Percentiles rank a stretch among this genome's conserved stretches.
Evolutionary conservation across 2,888 invertebrate species (phyloP).

Genomic region (Nemurella pictetii): DNA sequence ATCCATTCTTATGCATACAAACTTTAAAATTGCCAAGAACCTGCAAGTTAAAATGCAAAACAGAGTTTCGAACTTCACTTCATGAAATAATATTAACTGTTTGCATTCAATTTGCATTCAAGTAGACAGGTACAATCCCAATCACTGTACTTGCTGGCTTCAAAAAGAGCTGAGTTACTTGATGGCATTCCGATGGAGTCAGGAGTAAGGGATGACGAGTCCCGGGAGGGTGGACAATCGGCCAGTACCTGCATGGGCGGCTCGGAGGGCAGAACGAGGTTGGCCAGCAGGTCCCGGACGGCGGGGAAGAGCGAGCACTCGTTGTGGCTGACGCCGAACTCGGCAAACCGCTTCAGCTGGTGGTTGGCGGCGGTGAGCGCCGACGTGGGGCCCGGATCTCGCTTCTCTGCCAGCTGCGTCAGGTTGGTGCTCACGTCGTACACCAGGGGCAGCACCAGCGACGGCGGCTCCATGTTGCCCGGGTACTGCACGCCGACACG

Average conservation of each 20-base stretch:
- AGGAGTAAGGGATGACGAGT: too few relatives aligned
- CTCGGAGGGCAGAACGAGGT: slow-evolving; percentile 80
- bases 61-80: too few relatives aligned
- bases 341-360: slow-evolving; percentile 71
- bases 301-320: slow-evolving; percentile 93
- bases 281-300: slow-evolving; percentile 82
- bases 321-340: slow-evolving; percentile 64
- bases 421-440: slow-evolving; percentile 86
- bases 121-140: too few relatives aligned
- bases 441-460: slow-evolving; percentile 83
- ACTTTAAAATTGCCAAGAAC: too few relatives aligned
- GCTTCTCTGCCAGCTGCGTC: slow-evolving; percentile 83
- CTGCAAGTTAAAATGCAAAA: too few relatives aligned
- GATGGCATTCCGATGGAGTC: too few relatives aligned
- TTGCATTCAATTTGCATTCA: too few relatives aligned
- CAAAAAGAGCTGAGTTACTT: too few relatives aligned
- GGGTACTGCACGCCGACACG: slow-evolving; percentile 64
- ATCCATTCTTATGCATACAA: too few relatives aligned
- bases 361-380: slow-evolving; percentile 65
- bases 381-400: slow-evolving; percentile 66
- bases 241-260: slow-evolving; percentile 59
- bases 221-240: too few relatives aligned
- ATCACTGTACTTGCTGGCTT: too few relatives aligned
- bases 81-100: too few relatives aligned
- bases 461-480: slow-evolving; percentile 66